Evolutionary conservation across 2,797 vertebrate genomes (phyloP).

Genomic region (Neoniphon sammara): DNA sequence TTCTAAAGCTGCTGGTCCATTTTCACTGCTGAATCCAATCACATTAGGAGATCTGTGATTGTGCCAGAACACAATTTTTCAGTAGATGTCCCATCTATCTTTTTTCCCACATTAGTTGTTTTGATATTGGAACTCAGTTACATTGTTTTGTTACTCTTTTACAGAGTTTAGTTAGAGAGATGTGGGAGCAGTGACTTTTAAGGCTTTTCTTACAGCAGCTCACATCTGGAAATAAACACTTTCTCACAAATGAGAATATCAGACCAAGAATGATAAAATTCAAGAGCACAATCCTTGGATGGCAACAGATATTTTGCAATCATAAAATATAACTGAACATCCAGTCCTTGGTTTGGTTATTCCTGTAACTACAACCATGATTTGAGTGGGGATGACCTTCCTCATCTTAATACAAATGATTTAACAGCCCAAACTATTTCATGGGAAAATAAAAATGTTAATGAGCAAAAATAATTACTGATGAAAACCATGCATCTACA

Average conservation of each 20-base stretch:
- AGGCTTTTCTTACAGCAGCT: too few relatives aligned
- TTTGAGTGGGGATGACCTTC: not conserved
- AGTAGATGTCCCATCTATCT: too few relatives aligned
- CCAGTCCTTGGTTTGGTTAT: not conserved
- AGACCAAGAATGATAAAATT: slow-evolving; percentile 3
- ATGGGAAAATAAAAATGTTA: slow-evolving; percentile 8
- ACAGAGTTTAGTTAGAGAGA: not conserved
- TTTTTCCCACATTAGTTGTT: too few relatives aligned
- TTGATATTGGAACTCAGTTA: not conserved
- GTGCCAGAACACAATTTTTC: too few relatives aligned
- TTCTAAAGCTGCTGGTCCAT: too few relatives aligned
- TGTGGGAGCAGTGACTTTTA: not conserved
- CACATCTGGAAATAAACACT: slow-evolving; percentile 7
- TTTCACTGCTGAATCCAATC: not conserved
- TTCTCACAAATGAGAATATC: not conserved
- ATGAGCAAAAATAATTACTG: not conserved
- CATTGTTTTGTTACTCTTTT: slow-evolving; percentile 14
- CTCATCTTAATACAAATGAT: slow-evolving; percentile 5
- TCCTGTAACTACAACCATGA: not conserved
- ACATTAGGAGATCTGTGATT: not conserved
- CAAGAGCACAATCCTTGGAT: slow-evolving; percentile 7
- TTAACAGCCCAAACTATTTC: slow-evolving; percentile 15
- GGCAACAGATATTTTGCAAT: too few relatives aligned
- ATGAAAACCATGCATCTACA: not conserved
- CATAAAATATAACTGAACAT: not conserved